A percentile compares a stretch with the other conserved stretches of the same genome.
Conservation (phyloP, 2,888 invertebrate genomes). For the Danaus chrysippus region DNA sequence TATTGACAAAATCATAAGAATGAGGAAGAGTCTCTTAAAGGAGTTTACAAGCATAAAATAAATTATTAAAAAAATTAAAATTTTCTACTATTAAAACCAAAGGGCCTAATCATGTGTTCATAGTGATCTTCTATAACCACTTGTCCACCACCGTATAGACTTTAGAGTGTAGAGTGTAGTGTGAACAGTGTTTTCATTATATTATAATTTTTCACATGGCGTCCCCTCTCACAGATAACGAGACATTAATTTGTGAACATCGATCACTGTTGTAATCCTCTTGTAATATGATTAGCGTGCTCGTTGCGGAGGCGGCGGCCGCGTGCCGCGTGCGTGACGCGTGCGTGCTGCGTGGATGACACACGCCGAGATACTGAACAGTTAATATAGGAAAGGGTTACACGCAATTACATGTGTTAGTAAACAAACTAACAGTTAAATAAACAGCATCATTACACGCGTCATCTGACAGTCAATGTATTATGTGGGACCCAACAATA, state of each 20-base stretch:
- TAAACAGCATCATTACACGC: slow-evolving; percentile 5
- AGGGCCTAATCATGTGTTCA: too few species aligned
- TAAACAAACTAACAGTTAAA: slow-evolving; percentile 27
- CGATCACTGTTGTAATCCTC: slow-evolving; percentile 43
- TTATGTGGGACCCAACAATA: not conserved
- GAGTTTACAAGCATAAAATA: too few species aligned
- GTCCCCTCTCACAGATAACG: slow-evolving; percentile 37
- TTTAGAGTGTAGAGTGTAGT: too few species aligned
- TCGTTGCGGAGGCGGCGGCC: slow-evolving; percentile 33
- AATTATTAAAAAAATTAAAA: too few species aligned
- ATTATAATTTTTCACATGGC: not conserved
- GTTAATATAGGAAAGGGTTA: slow-evolving; percentile 38
- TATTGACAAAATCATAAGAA: too few species aligned
- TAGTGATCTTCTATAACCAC: too few species aligned
- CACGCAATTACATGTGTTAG: slow-evolving; percentile 30
- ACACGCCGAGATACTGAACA: slow-evolving; percentile 28
- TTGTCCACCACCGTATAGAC: too few species aligned
- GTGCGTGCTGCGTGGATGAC: slow-evolving; percentile 24
- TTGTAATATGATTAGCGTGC: slow-evolving; percentile 41
- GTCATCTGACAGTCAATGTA: slow-evolving; percentile 1
- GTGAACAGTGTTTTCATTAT: slow-evolving; percentile 1
- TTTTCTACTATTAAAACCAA: too few species aligned
- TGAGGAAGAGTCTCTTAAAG: too few species aligned
- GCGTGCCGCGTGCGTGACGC: slow-evolving; percentile 32
- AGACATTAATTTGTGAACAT: slow-evolving; percentile 43